These are phyloP conservation scores for Trypoxylus dichotomus DNA, from an alignment of 1,140 invertebrate genomes.

Conservation along the genomic window DNA sequence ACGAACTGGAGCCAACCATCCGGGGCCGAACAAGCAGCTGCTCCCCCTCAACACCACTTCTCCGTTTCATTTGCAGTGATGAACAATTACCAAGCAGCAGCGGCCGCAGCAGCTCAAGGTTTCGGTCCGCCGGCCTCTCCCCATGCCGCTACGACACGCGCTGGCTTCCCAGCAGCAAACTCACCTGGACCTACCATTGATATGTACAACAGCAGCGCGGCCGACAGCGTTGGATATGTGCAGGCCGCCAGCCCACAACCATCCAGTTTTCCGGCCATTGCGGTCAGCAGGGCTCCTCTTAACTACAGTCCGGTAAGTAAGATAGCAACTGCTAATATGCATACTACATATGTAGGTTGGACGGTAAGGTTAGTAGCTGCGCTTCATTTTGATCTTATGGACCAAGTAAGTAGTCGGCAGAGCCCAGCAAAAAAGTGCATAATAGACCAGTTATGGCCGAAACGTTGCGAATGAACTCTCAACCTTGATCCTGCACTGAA, in stretches of 20 bases:
- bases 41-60: slow-evolving; percentile 45
- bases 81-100: slow-evolving; percentile 90
- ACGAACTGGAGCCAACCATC: slow-evolving; percentile 46
- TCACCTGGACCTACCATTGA: slow-evolving; percentile 85
- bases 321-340: too few species aligned
- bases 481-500: too few species aligned
- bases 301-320: slow-evolving; percentile 85
- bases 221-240: slow-evolving; percentile 86
- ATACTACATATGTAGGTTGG: too few species aligned
- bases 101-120: slow-evolving; percentile 68
- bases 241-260: slow-evolving; percentile 91
- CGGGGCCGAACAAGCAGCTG: slow-evolving; percentile 44
- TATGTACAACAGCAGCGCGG: slow-evolving; percentile 79
- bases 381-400: too few species aligned
- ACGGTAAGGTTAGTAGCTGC: too few species aligned
- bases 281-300: slow-evolving; percentile 84
- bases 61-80: slow-evolving; percentile 72
- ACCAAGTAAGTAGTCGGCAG: too few species aligned
- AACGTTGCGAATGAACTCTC: too few species aligned
- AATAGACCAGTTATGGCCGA: too few species aligned
- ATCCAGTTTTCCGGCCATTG: slow-evolving; percentile 85
- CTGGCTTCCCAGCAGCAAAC: slow-evolving; percentile 82
- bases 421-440: too few species aligned
- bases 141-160: slow-evolving; percentile 64
- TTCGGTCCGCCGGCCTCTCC: slow-evolving; percentile 74